Evolutionary conservation across 2,797 vertebrate genomes (phyloP), one percentile per base, ranked within the genome.

Genomic region (Stomatorhinus walkeri): DNA sequence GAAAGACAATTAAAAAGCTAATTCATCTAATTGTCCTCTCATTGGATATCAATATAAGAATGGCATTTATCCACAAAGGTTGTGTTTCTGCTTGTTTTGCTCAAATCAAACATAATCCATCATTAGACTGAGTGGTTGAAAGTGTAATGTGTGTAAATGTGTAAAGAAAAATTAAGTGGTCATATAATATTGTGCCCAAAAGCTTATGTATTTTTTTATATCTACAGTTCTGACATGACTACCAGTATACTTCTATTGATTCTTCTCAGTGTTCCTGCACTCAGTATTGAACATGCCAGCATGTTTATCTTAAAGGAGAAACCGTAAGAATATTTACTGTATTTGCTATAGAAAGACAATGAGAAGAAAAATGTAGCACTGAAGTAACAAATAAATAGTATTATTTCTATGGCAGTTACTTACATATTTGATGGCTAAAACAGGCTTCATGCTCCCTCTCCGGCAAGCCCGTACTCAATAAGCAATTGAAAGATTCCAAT

Each of bases 301-400:
- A n/a, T 28, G 43, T 24, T 48, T 48, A 32, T 24, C 28, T 40
- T 76, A 3, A 32, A 46, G 5, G 72, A 61, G 36, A 89, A 76
- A 49, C 24, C 12, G 90, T 88, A 88, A 89, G 90, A 52, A 24
- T 88, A 24, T 46, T 88, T 85, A 43, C 52, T 36, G 14, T 59
- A 32, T 52, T 54, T 52, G 22, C 19, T 52, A 54, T 54, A 32
- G 10, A 40, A 24, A 56, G 24, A 56, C 49, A 32, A 52, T 54
- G 24, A 86, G 24, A 40, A 54, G 32, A 49, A 32, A 56, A 49
- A 6, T 56, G 24, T 54, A 49, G 40, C 28, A 12, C 5, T 86
- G 12, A 86, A 86, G 19, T 46, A 43, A 19, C 7, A 81, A 79
- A 79, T 43, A 43, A n/a, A 16, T 12, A n/a, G 40, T 81, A 81